Base-by-base conservation (phyloP, 2,113 vertebrate species). In the Caretta caretta region DNA sequence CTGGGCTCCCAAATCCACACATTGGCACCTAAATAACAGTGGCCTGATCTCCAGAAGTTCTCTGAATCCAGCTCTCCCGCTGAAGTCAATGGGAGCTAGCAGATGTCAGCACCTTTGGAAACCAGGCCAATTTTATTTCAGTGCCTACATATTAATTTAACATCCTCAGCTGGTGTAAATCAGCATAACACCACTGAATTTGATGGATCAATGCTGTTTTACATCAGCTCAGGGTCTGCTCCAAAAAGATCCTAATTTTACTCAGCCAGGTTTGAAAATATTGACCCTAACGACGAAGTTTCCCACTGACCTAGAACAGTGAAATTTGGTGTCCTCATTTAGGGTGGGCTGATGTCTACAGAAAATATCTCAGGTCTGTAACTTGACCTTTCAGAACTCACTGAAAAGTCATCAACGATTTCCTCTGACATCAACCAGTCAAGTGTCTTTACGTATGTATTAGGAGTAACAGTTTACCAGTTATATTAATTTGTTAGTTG, bases 371-470 rank as follows among this genome's bases (percentile, higher is more conserved):
- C 84, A 84, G 54, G 89, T 96, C 86, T 96, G 56, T 93, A 89
- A 89, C 0, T 0, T 96, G 95, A 93, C 96, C 96, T 80, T 94
- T 93, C 93, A 90, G 96, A 97, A 96, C 97, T 94, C 91, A 94
- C 90, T 84, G 87, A 96, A 96, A 96, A 95, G 95, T 96, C 94
- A 96, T 96, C 95, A 96, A 87, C 95, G 96, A 94, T 97, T 96
- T 92, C 91, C 97, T 97, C 96, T 96, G 95, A 96, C 96, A 97
- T 96, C 94, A 96, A 91, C 88, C 91, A 93, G 94, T 97, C 93
- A 96, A 97, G 92, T 96, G 91, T 95, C 96, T 95, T 97, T 96
- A 96, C 85, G 83, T 96, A 94, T 94, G 93, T 94, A 96, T 86
- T 35, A 89, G 93, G 94, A 94, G 92, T 93, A 97, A 93, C 96